Evolutionary conservation across 92 coral and sea anemone species (phyloP).

Genomic region (Galaxea fascicularis): DNA sequence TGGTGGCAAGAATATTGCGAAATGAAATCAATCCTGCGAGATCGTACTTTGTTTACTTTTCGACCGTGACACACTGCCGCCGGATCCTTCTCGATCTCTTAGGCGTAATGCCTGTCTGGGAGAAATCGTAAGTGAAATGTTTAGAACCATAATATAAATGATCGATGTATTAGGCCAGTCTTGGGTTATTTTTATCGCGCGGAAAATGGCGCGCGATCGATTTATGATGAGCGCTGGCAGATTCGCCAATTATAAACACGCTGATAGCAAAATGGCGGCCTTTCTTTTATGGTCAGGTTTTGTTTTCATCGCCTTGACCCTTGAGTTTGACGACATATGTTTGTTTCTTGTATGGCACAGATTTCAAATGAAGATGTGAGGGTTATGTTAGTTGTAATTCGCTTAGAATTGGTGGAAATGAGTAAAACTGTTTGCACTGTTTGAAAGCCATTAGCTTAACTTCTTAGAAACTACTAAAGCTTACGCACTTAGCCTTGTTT

Average conservation of each 20-base stretch:
- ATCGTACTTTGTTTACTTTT: conserved; percentile 29
- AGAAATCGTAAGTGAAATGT: conserved; percentile 22
- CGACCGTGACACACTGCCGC: conserved; percentile 16
- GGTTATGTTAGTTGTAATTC: neutral
- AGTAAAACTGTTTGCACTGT: neutral
- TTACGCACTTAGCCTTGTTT: neutral
- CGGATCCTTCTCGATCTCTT: neutral
- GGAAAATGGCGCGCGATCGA: neutral
- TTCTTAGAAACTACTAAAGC: neutral
- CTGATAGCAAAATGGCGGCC: conserved; percentile 10
- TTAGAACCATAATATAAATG: conserved; percentile 11
- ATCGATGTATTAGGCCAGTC: neutral
- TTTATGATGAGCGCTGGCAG: neutral
- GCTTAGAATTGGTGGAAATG: neutral
- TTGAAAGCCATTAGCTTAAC: conserved; percentile 2
- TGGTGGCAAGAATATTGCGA: neutral
- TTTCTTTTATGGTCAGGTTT: neutral
- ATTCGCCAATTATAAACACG: neutral
- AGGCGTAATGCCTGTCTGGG: conserved; percentile 3
- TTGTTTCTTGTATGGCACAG: neutral
- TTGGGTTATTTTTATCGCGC: neutral
- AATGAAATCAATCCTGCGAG: conserved; percentile 7
- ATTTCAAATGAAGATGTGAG: too few species aligned
- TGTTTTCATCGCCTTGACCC: neutral
- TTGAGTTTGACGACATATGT: conserved; percentile 1